These are phyloP conservation scores for Takifugu bimaculatus DNA, from an alignment of 2,113 vertebrate genomes.

Conservation along the genomic window DNA sequence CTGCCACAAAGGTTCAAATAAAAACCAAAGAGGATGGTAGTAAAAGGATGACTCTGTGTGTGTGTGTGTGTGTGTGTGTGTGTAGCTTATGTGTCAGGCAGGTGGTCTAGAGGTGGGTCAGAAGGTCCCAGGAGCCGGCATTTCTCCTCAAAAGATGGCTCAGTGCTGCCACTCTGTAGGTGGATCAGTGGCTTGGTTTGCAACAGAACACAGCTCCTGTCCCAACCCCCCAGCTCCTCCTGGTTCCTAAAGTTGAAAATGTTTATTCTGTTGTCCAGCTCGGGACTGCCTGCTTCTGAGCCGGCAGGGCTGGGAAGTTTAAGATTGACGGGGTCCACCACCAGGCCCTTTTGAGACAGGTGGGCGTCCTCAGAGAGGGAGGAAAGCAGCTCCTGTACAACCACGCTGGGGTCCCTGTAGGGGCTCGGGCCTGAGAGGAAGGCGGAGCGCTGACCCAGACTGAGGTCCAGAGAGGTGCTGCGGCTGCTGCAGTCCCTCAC, in stretches of 20 bases:
- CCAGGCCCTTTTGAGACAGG: conserved; percentile 78
- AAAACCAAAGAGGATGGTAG: conserved; percentile 37
- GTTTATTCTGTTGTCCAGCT: conserved; percentile 76
- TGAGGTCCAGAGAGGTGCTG: conserved; percentile 61
- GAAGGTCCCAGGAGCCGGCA: conserved; percentile 73
- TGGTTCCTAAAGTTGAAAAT: conserved; percentile 83
- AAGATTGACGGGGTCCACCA: conserved; percentile 77
- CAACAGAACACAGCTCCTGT: conserved; percentile 64
- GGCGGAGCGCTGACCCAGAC: conserved; percentile 57
- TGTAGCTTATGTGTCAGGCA: conserved; percentile 65
- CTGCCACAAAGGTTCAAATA: conserved; percentile 34
- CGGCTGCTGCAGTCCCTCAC: conserved; percentile 78
- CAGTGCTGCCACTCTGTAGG: conserved; percentile 65
- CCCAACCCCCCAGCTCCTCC: conserved; percentile 65
- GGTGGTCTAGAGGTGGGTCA: conserved; percentile 58
- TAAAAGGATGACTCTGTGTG: conserved; percentile 37
- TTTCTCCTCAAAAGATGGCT: conserved; percentile 75
- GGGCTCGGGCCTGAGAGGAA: conserved; percentile 33
- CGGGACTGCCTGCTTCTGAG: conserved; percentile 75
- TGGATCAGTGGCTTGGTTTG: conserved; percentile 81
- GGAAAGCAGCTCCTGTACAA: conserved; percentile 83
- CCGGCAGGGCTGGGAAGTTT: conserved; percentile 74
- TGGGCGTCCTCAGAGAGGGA: conserved; percentile 83
- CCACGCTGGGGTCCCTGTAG: conserved; percentile 53
- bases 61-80: conserved; percentile 36